Percentiles rank a stretch among this genome's conserved stretches.
These are phyloP conservation scores for Sturnira hondurensis DNA, from an alignment of 2,113 vertebrate species.

Conservation along the genomic window DNA sequence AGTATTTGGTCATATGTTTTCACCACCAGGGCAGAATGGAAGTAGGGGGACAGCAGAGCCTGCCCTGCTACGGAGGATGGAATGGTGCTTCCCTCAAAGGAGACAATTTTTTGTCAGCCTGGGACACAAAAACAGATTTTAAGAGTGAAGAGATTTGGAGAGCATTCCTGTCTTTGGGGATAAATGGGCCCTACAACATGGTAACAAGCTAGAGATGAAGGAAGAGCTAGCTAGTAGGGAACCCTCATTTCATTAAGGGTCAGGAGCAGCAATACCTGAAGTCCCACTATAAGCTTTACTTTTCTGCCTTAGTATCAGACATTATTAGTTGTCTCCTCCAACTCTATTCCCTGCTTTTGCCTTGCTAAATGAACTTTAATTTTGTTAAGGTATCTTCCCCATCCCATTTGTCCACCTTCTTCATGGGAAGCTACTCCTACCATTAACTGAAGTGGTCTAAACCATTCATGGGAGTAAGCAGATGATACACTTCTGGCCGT, in stretches of 20 bases:
- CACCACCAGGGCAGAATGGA: neutral
- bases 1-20: neutral
- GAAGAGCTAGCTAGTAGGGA: neutral
- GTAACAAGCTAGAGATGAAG: neutral
- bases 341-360: neutral
- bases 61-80: neutral
- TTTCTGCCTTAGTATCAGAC: neutral
- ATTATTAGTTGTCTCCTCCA: accelerated
- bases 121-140: neutral
- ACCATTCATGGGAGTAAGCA: neutral
- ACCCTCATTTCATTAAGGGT: accelerated
- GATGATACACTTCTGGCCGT: neutral
- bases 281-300: neutral
- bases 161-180: neutral
- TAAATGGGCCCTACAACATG: too few relatives aligned
- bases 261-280: neutral
- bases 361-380: neutral
- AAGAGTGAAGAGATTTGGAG: neutral
- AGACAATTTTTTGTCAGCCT: neutral
- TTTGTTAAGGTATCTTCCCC: neutral
- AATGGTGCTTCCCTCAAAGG: neutral
- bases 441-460: neutral
- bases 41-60: neutral
- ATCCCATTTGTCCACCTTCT: neutral
- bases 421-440: neutral